A percentile compares a stretch with the other conserved stretches of the same genome.
These are phyloP conservation scores for Teinopalpus imperialis DNA, from an alignment of 2,888 invertebrate species.

Conservation along the genomic window DNA sequence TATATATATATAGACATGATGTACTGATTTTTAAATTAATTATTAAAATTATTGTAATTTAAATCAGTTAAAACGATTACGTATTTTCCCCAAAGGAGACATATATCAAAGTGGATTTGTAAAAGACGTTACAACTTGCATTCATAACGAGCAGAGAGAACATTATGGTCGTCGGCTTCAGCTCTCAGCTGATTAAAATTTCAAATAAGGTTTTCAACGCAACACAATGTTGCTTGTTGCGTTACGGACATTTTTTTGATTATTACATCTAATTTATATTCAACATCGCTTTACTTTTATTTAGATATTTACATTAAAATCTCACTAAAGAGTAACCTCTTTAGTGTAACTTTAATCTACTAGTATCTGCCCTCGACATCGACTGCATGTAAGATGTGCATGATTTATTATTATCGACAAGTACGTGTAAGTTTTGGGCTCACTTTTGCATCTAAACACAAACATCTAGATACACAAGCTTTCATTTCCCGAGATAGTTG, in stretches of 20 bases:
- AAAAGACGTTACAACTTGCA: slow-evolving; percentile 12
- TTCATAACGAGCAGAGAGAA: slow-evolving; percentile 7
- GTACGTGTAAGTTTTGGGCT: too few relatives aligned
- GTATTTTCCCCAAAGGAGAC: not conserved
- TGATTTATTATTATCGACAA: too few relatives aligned
- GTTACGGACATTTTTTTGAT: not conserved
- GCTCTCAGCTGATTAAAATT: slow-evolving; percentile 19
- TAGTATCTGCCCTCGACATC: too few relatives aligned
- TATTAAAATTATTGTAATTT: not conserved
- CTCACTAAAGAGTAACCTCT: too few relatives aligned
- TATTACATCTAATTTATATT: not conserved
- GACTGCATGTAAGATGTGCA: too few relatives aligned
- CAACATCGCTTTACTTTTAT: not conserved
- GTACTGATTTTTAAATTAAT: too few relatives aligned
- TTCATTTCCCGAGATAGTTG: too few relatives aligned
- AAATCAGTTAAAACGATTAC: not conserved
- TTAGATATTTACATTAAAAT: too few relatives aligned
- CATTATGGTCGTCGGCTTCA: slow-evolving; percentile 1
- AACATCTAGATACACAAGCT: too few relatives aligned
- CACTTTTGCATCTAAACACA: too few relatives aligned
- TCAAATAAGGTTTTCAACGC: slow-evolving; percentile 15
- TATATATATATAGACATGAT: too few relatives aligned
- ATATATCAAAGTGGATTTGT: slow-evolving; percentile 2
- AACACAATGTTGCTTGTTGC: slow-evolving; percentile 13
- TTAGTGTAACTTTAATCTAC: too few relatives aligned